Percentiles rank a stretch among this genome's conserved stretches.
Evolutionary conservation across 2,888 invertebrate genomes (phyloP).

Genomic region (Rotaria sp.): DNA sequence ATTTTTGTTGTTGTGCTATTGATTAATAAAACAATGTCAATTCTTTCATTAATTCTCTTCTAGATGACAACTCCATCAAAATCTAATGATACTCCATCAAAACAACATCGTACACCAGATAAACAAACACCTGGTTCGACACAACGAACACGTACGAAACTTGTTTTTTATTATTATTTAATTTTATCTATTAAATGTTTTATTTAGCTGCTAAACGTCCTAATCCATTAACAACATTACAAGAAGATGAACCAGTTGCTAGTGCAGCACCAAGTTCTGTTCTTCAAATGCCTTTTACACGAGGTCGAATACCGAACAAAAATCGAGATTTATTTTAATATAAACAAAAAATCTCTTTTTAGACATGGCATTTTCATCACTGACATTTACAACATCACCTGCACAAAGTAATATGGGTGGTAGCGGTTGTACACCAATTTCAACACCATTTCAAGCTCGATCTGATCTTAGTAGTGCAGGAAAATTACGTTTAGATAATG

Average conservation of each 20-base stretch:
- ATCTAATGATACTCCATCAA: not conserved
- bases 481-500: not conserved
- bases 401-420: not conserved
- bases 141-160: not conserved
- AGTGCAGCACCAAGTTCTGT: not conserved
- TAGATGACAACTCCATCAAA: constrained; percentile 7
- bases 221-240: constrained; percentile 17
- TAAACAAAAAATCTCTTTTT: not conserved
- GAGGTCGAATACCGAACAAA: not conserved
- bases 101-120: not conserved
- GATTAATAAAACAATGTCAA: not conserved
- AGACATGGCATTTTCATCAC: not conserved
- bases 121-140: not conserved
- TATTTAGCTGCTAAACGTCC: not conserved
- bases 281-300: not conserved
- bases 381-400: not conserved
- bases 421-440: not conserved
- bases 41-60: not conserved
- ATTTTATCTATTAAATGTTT: too few species aligned
- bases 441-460: not conserved
- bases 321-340: not conserved
- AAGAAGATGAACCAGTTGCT: not conserved
- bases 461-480: not conserved
- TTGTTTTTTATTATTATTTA: too few species aligned
- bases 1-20: not conserved